These are phyloP conservation scores for Austrolebias charrua DNA, from an alignment of 2,797 vertebrate species.

Conservation along the genomic window DNA sequence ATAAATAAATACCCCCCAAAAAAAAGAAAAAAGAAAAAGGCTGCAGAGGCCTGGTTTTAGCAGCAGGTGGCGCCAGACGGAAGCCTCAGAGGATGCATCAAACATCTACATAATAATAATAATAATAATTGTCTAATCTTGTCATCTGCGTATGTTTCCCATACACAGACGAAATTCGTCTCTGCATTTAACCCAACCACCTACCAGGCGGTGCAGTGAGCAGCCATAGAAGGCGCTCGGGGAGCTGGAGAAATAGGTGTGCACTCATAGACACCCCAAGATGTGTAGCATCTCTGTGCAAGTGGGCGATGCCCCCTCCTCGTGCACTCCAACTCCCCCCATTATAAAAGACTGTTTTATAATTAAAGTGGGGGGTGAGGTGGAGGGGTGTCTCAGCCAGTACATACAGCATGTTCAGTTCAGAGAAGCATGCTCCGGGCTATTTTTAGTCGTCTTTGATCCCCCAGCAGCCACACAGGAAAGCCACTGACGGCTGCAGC, in stretches of 20 bases:
- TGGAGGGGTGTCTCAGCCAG: conserved; percentile 57
- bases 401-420: conserved; percentile 70
- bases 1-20: too few species aligned
- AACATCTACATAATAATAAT: too few species aligned
- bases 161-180: too few species aligned
- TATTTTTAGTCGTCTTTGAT: conserved; percentile 77
- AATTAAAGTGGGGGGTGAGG: conserved; percentile 56
- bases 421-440: conserved; percentile 65
- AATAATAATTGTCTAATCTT: too few species aligned
- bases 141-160: too few species aligned
- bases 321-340: conserved; percentile 19
- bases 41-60: conserved; percentile 48
- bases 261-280: too few species aligned
- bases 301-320: conserved; percentile 40
- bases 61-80: conserved; percentile 76
- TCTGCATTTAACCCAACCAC: too few species aligned
- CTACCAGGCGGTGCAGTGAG: too few species aligned
- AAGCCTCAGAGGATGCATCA: conserved; percentile 66
- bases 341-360: conserved; percentile 70
- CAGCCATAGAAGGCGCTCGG: too few species aligned
- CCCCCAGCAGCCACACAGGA: conserved; percentile 62
- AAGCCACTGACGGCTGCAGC: conserved; percentile 60
- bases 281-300: conserved; percentile 64
- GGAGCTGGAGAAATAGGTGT: too few species aligned
- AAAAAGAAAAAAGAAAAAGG: too few species aligned